Percentiles rank a stretch among this genome's conserved stretches.
These are phyloP conservation scores for Chiridota heheva DNA, from an alignment of 35 echinoderm and acorn worm species.

Conservation along the genomic window DNA sequence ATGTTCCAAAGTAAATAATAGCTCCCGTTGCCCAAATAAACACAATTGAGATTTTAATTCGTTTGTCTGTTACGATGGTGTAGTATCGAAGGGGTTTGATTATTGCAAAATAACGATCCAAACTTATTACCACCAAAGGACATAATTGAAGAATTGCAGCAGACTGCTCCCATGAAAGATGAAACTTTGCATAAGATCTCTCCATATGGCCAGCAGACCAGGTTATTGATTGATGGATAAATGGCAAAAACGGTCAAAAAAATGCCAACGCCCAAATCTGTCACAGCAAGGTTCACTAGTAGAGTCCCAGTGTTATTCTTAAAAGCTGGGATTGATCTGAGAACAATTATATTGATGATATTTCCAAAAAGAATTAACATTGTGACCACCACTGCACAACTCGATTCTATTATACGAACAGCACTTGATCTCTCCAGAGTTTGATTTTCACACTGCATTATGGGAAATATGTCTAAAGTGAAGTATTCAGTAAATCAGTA, in stretches of 20 bases:
- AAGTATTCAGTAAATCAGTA: no score
- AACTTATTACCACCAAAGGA: conserved; percentile 16
- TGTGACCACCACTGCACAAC: neutral
- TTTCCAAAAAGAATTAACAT: conserved; percentile 21
- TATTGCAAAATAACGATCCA: conserved; percentile 42
- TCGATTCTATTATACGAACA: neutral
- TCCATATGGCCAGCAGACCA: conserved; percentile 28
- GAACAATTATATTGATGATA: neutral
- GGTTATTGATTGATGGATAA: neutral
- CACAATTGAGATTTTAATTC: neutral
- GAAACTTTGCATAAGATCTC: conserved; percentile 22
- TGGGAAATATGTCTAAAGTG: no score
- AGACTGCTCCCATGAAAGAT: conserved; percentile 23
- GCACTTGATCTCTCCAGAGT: neutral
- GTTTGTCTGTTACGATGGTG: neutral
- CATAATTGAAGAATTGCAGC: conserved; percentile 12
- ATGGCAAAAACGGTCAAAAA: conserved; percentile 19
- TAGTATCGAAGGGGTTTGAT: conserved; percentile 13
- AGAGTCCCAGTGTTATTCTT: conserved; percentile 10
- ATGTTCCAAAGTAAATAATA: neutral
- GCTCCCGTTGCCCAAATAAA: neutral
- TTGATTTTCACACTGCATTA: no score
- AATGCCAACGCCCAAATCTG: conserved; percentile 28
- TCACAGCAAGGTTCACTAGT: conserved; percentile 25
- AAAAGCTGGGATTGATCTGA: neutral